A percentile compares a stretch with the other conserved stretches of the same genome.
Evolutionary conservation across 2,113 vertebrate species (phyloP).

Genomic region (Pholis gunnellus): DNA sequence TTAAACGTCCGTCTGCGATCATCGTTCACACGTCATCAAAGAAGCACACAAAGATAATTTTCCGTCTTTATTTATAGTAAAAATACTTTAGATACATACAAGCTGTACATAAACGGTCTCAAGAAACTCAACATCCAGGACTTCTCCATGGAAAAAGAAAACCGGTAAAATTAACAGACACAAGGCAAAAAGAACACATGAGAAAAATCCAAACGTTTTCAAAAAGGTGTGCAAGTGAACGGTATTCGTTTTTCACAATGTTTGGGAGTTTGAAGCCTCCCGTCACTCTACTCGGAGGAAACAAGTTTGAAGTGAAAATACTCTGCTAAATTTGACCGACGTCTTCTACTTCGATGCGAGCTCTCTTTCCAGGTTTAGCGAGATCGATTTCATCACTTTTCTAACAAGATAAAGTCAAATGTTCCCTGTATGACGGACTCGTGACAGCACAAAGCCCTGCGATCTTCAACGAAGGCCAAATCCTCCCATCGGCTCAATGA

Average conservation of each 20-base stretch:
- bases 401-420: not conserved
- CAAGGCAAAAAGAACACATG: conserved; percentile 49
- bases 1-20: not conserved
- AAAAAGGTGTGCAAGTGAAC: conserved; percentile 56
- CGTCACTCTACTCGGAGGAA: conserved; percentile 8
- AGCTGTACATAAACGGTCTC: conserved; percentile 79
- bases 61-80: conserved; percentile 82
- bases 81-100: conserved; percentile 86
- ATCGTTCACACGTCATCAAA: conserved; percentile 15
- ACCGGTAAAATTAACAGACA: conserved; percentile 33
- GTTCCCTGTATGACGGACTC: not conserved
- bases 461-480: conserved; percentile 8
- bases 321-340: not conserved
- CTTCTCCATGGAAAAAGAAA: conserved; percentile 56
- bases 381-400: not conserved
- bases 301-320: conserved; percentile 11
- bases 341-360: not conserved
- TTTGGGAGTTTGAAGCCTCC: conserved; percentile 16
- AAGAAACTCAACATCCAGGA: conserved; percentile 63
- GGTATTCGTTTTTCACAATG: conserved; percentile 48
- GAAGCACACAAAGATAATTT: conserved; percentile 30
- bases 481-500: not conserved
- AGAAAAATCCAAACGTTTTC: conserved; percentile 39
- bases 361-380: not conserved
- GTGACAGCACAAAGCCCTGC: conserved; percentile 13